phyloP scores from a whole-genome alignment of 30 jellyfish, hydroid and myxozoan species.

The Pseudorhiza aurosa region DNA sequence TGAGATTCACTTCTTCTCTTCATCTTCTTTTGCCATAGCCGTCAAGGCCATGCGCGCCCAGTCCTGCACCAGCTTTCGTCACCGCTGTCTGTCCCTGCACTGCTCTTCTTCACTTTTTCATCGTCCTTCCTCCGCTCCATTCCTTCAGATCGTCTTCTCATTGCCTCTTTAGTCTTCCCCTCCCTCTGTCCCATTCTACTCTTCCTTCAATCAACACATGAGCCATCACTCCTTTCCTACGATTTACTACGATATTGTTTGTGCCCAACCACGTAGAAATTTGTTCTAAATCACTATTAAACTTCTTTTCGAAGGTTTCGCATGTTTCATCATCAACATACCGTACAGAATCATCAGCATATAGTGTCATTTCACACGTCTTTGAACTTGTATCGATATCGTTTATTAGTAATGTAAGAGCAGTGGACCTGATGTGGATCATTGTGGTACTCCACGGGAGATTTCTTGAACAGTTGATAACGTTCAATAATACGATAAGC shows the following conservation, averaged over 20 bases:
- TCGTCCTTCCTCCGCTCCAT: too few relatives aligned
- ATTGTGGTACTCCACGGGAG: slow-evolving; percentile 66
- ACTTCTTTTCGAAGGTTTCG: slow-evolving; percentile 5
- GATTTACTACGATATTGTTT: slow-evolving; percentile 40
- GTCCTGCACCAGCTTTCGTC: too few relatives aligned
- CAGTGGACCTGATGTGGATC: slow-evolving; percentile 51
- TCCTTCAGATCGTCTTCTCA: too few relatives aligned
- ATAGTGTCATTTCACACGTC: slow-evolving; percentile 38
- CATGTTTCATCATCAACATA: slow-evolving; percentile 35
- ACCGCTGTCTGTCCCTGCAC: too few relatives aligned
- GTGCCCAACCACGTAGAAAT: slow-evolving; percentile 59
- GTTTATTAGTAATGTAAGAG: slow-evolving; percentile 29
- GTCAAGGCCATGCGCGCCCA: too few relatives aligned
- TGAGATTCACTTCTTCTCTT: slow-evolving; percentile 30
- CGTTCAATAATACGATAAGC: slow-evolving; percentile 10
- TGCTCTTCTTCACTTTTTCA: too few relatives aligned
- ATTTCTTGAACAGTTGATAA: slow-evolving; percentile 15
- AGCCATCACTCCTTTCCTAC: too few relatives aligned
- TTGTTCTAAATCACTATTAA: slow-evolving; percentile 46
- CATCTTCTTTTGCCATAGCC: too few relatives aligned
- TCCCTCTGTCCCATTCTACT: too few relatives aligned
- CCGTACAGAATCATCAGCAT: slow-evolving; percentile 72
- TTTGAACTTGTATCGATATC: slow-evolving; percentile 31
- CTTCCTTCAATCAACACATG: too few relatives aligned
- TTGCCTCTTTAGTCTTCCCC: too few relatives aligned